Evolutionary conservation across 2,888 invertebrate species (phyloP), one percentile per base, ranked within the genome.

Genomic region (Nesidiocoris tenuis): DNA sequence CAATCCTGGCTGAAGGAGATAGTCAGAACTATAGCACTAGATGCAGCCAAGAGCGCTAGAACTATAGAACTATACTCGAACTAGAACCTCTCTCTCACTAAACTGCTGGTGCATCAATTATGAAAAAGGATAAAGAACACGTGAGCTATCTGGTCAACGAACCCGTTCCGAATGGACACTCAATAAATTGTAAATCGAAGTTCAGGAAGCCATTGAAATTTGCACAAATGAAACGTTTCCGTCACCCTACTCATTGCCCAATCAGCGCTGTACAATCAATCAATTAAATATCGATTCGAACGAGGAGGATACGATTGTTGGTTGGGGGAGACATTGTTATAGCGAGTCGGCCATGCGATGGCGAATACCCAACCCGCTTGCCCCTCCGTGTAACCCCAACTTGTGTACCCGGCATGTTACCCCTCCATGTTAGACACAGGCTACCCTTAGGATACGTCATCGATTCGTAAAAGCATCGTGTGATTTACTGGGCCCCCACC

Each of bases 381-480:
- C n/a, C n/a, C n/a, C n/a, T n/a, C n/a, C n/a, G n/a, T n/a, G n/a
- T n/a, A n/a, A n/a, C n/a, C n/a, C n/a, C n/a, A n/a, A n/a, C n/a
- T 39, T 39, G 39, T 39, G 12, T 3, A 39, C 39, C 39, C 39
- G 3, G 12, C 39, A 39, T 39, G 39, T 39, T n/a, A n/a, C n/a
- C n/a, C n/a, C n/a, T n/a, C n/a, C n/a, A n/a, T n/a, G n/a, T n/a
- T n/a, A n/a, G n/a, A n/a, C n/a, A n/a, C n/a, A 39, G 39, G 12
- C 39, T 7, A 39, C 39, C 39, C 39, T 39, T 39, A 12, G 39
- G 12, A 12, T 12, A 39, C 67, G 54, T 67, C 66, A 39, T 25
- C 67, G 56, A 55, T 54, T 55, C 67, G 67, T 67, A 67, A 67
- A 67, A 54, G 67, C 67, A 12, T 39, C 55, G 67, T 22, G 67